Conservation (phyloP, 2,797 vertebrate species). For the Neoniphon sammara region DNA sequence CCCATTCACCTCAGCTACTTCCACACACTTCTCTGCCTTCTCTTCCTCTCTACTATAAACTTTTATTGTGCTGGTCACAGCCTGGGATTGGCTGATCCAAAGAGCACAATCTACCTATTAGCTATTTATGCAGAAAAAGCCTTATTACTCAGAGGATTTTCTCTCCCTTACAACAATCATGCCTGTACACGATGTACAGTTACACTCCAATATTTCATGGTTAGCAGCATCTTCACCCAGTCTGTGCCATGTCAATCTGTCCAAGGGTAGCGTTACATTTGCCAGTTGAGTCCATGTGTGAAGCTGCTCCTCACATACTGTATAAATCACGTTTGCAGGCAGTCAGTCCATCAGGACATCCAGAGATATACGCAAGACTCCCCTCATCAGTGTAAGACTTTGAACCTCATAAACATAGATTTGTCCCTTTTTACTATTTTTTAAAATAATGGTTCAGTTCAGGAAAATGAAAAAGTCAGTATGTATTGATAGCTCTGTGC, state of each 20-base stretch:
- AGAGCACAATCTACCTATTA: slow-evolving; percentile 14
- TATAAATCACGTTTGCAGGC: not conserved
- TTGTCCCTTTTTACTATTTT: too few species aligned
- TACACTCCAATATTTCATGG: too few species aligned
- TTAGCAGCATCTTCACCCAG: not conserved
- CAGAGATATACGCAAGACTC: not conserved
- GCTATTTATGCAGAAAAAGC: not conserved
- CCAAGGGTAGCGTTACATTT: too few species aligned
- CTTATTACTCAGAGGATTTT: not conserved
- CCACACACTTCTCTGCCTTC: not conserved
- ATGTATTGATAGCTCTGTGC: too few species aligned
- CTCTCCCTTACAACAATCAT: not conserved
- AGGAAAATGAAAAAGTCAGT: too few species aligned
- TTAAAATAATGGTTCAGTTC: too few species aligned
- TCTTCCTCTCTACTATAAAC: too few species aligned
- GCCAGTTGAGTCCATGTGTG: not conserved
- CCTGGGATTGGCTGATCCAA: slow-evolving; percentile 37
- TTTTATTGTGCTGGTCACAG: slow-evolving; percentile 40
- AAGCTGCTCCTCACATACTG: not conserved
- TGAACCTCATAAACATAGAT: not conserved
- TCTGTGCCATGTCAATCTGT: too few species aligned
- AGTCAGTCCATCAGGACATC: not conserved
- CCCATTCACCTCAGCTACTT: not conserved
- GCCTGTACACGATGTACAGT: not conserved
- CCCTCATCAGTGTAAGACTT: slow-evolving; percentile 13